Percentiles rank a stretch among this genome's conserved stretches.
phyloP scores from a whole-genome alignment of 1,140 invertebrate species.

The Danaus melanippus region DNA sequence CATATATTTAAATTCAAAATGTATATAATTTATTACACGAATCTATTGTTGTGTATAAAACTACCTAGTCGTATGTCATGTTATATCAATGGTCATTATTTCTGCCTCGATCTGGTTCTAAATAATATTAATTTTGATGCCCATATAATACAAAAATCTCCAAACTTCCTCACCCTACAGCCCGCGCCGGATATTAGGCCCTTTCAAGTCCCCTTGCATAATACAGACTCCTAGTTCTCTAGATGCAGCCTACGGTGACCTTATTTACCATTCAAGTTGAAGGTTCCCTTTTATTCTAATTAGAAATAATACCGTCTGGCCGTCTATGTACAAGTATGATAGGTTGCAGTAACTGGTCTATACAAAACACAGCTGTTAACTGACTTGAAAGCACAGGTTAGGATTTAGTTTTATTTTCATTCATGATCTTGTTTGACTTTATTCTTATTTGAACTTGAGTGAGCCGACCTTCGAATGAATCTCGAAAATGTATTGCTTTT shows the following conservation, averaged over 20 bases:
- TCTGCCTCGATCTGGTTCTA: too few relatives aligned
- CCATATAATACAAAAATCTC: too few relatives aligned
- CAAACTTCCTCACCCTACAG: too few relatives aligned
- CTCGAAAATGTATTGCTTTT: too few relatives aligned
- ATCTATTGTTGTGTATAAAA: too few relatives aligned
- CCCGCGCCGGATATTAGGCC: constrained; percentile 31
- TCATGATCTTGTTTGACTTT: constrained; percentile 22
- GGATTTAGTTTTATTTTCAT: constrained; percentile 15
- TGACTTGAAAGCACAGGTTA: constrained; percentile 44
- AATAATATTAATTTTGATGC: too few relatives aligned
- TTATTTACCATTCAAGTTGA: constrained; percentile 65
- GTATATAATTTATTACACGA: too few relatives aligned
- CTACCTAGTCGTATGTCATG: too few relatives aligned
- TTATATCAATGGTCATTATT: too few relatives aligned
- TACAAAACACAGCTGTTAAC: constrained; percentile 52
- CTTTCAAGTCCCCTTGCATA: constrained; percentile 34
- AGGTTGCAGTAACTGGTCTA: constrained; percentile 44
- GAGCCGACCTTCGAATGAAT: constrained; percentile 9
- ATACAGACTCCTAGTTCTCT: constrained; percentile 37
- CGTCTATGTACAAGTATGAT: constrained; percentile 2
- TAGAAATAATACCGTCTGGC: constrained; percentile 54
- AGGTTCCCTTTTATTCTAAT: constrained; percentile 56
- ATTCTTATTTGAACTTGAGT: not conserved
- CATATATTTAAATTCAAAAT: too few relatives aligned
- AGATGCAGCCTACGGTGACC: constrained; percentile 57